Conservation (phyloP, 2,888 invertebrate species). For the Idaea biselata region DNA sequence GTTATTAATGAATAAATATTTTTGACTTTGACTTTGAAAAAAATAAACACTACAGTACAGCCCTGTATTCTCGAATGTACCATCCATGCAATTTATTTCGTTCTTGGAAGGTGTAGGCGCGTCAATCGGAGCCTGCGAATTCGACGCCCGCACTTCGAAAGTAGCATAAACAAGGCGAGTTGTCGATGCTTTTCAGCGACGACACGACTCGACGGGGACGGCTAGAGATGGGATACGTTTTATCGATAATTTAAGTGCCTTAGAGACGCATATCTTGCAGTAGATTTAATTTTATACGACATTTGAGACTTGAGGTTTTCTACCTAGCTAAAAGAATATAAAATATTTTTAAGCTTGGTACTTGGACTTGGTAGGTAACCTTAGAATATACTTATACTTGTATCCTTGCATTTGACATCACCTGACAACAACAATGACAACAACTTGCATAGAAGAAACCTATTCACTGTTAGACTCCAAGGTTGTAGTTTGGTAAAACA, state of each 20-base stretch:
- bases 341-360: neutral
- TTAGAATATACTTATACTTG: no score
- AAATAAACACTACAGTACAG: conserved; percentile 1
- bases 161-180: conserved; percentile 22
- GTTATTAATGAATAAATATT: no score
- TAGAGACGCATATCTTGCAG: neutral
- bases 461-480: no score
- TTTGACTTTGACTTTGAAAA: no score
- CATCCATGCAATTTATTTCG: conserved; percentile 29
- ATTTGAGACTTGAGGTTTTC: neutral
- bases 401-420: no score
- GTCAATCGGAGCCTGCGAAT: conserved; percentile 22
- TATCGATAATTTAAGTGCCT: conserved; percentile 4
- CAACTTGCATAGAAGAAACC: no score
- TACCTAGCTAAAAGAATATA: neutral
- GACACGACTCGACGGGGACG: neutral
- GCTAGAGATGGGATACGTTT: neutral
- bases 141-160: conserved; percentile 11
- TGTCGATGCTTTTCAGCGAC: conserved; percentile 5
- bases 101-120: conserved; percentile 24
- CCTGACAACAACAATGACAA: no score
- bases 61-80: conserved; percentile 18
- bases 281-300: conserved; percentile 7
- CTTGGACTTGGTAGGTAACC: no score
- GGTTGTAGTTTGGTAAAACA: no score